These are phyloP conservation scores for Stomatorhinus ivindoensis DNA, from an alignment of 2,113 vertebrate species.

Conservation along the genomic window DNA sequence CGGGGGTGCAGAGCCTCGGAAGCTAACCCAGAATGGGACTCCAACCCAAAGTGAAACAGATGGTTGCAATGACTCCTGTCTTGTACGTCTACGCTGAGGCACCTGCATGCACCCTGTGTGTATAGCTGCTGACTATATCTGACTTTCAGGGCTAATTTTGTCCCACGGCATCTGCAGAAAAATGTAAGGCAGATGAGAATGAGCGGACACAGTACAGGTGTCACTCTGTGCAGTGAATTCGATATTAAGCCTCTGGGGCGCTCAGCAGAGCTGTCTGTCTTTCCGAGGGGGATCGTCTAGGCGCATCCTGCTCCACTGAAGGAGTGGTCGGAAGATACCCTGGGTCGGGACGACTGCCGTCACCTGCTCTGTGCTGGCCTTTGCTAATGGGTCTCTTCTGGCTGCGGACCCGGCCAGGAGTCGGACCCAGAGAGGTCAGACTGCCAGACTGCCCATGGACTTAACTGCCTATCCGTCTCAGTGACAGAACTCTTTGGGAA, in stretches of 20 bases:
- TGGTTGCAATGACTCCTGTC: background rate
- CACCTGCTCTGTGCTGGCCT: background rate
- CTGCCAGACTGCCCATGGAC: background rate
- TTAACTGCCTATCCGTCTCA: background rate
- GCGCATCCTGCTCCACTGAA: background rate
- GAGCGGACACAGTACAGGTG: background rate
- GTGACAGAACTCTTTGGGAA: background rate
- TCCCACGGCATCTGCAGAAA: background rate
- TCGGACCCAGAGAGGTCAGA: background rate
- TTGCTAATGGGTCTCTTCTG: background rate
- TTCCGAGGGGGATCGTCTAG: background rate
- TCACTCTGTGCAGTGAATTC: background rate
- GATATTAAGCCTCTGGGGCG: background rate
- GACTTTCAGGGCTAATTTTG: background rate
- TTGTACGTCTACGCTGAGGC: background rate
- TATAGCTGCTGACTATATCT: background rate
- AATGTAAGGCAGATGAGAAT: background rate
- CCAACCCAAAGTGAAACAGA: background rate
- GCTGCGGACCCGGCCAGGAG: background rate
- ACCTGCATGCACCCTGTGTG: background rate
- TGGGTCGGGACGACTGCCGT: background rate
- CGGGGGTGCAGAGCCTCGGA: background rate
- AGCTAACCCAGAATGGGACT: background rate
- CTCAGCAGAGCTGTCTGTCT: background rate
- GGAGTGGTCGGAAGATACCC: background rate